A percentile compares a stretch with the other conserved stretches of the same genome.
Evolutionary conservation across 92 coral and sea anemone genomes (phyloP).

Genomic region (Epizoanthus stellaris): DNA sequence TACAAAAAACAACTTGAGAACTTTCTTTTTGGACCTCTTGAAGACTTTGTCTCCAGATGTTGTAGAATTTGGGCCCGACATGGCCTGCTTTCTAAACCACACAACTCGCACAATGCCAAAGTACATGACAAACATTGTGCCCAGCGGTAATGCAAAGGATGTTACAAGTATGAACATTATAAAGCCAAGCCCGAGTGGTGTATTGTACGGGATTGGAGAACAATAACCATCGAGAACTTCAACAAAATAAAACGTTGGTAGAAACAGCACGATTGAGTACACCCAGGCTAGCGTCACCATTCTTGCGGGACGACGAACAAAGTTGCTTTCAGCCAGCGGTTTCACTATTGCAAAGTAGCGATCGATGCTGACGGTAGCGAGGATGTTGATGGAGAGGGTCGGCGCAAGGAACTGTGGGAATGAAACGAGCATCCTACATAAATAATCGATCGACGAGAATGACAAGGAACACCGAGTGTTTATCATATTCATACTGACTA

Average conservation of each 20-base stretch:
- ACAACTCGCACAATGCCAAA: conserved; percentile 58
- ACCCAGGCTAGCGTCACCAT: conserved; percentile 73
- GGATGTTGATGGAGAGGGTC: conserved; percentile 37
- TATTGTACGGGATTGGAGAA: conserved; percentile 63
- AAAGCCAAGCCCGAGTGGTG: conserved; percentile 40
- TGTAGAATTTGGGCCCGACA: conserved; percentile 28
- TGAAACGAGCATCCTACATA: not conserved
- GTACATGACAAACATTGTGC: conserved; percentile 60
- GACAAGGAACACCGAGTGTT: no score
- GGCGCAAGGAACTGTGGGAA: conserved; percentile 36
- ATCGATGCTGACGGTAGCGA: conserved; percentile 54
- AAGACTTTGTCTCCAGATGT: conserved; percentile 45
- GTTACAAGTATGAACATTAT: conserved; percentile 53
- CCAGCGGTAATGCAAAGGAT: conserved; percentile 59
- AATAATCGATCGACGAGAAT: no score
- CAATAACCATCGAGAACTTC: conserved; percentile 63
- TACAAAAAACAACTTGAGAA: conserved; percentile 55
- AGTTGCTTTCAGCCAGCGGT: conserved; percentile 45
- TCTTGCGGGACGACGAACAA: conserved; percentile 57
- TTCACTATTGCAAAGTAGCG: conserved; percentile 72
- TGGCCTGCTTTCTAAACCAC: conserved; percentile 55
- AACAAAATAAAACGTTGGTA: conserved; percentile 61
- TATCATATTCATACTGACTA: no score
- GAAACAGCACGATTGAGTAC: conserved; percentile 56
- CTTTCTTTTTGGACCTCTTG: conserved; percentile 67